Conservation (phyloP, 2,113 vertebrate genomes). For the Sminthopsis crassicaudata region DNA sequence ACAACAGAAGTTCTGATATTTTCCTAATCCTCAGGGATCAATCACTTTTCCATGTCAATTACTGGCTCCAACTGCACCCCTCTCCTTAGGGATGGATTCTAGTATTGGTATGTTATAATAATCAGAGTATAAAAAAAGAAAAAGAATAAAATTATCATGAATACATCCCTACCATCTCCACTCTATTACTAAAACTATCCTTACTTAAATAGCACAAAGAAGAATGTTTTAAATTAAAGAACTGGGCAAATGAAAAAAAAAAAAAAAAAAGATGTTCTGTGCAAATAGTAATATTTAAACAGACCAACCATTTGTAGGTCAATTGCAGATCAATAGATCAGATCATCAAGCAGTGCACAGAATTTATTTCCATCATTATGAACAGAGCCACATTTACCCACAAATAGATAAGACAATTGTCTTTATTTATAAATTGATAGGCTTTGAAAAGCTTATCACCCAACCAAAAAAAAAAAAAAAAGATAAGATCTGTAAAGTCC, state of each 20-base stretch:
- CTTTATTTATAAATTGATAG: neutral
- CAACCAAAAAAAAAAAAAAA: neutral
- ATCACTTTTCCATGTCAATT: neutral
- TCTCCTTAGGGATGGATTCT: neutral
- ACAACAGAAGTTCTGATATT: neutral
- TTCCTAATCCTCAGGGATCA: neutral
- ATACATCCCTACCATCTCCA: neutral
- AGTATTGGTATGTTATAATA: neutral
- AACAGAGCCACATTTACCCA: neutral
- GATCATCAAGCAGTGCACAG: neutral
- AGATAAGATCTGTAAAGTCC: neutral
- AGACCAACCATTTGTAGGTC: neutral
- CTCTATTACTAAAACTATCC: neutral
- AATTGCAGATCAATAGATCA: neutral
- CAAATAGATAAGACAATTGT: neutral
- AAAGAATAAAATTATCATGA: neutral
- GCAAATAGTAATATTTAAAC: neutral
- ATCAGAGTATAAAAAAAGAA: neutral
- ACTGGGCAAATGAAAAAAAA: neutral
- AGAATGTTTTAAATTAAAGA: neutral
- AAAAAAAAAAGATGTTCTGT: neutral
- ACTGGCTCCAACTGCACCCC: neutral
- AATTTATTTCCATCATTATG: neutral
- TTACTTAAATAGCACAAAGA: neutral
- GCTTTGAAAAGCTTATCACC: neutral